Percentiles rank a stretch among this genome's conserved stretches.
These are phyloP conservation scores for Semotilus atromaculatus DNA, from an alignment of 2,797 vertebrate genomes.

Conservation along the genomic window DNA sequence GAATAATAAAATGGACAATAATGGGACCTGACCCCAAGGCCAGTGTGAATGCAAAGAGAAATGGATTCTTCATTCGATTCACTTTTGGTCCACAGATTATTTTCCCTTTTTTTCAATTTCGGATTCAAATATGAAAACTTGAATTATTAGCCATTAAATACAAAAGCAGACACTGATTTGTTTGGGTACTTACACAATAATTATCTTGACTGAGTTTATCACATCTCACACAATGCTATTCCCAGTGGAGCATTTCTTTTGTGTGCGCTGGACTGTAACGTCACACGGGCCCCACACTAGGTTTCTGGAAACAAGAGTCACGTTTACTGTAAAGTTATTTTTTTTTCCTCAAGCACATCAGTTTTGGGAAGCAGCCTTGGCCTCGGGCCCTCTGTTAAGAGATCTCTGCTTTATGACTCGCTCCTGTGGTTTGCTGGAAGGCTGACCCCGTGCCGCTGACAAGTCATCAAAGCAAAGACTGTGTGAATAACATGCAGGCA, in stretches of 20 bases:
- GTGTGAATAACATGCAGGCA: constrained; percentile 37
- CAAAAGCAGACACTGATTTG: constrained; percentile 9
- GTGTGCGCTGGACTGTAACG: constrained; percentile 33
- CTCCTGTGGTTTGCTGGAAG: constrained; percentile 52
- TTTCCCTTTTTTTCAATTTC: neutral
- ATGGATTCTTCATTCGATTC: neutral
- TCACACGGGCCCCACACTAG: constrained; percentile 51
- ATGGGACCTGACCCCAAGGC: neutral
- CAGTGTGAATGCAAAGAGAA: neutral
- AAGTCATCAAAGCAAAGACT: constrained; percentile 60
- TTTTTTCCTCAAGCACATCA: constrained; percentile 40
- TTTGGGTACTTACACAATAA: neutral
- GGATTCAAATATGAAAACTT: neutral
- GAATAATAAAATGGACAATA: neutral
- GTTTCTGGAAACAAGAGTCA: constrained; percentile 65
- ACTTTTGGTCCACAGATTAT: neutral
- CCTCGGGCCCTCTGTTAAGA: constrained; percentile 56
- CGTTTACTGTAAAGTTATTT: constrained; percentile 68
- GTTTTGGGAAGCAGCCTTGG: constrained; percentile 71
- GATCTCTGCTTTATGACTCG: constrained; percentile 60
- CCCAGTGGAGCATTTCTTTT: neutral
- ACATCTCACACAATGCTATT: constrained; percentile 3
- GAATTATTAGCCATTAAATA: constrained; percentile 44
- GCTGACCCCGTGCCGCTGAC: constrained; percentile 22
- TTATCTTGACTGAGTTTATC: neutral